A percentile compares a stretch with the other conserved stretches of the same genome.
phyloP scores from a whole-genome alignment of 2,888 invertebrate species.

The Heteromurus nitidus region DNA sequence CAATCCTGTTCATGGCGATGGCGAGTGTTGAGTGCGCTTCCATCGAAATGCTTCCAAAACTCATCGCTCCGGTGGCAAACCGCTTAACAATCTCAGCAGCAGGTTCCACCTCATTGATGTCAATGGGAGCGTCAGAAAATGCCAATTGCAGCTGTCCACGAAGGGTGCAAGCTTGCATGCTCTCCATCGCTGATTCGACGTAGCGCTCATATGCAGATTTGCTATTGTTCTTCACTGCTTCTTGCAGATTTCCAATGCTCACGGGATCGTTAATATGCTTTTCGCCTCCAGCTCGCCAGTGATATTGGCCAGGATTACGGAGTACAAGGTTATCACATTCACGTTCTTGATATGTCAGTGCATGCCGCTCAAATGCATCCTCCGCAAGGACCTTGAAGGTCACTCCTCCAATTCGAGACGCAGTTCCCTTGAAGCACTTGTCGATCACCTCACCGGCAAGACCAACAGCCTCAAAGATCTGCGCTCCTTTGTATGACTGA shows the following conservation, averaged over 20 bases:
- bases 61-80: conserved; percentile 84
- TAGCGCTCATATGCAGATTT: conserved; percentile 88
- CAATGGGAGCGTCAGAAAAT: conserved; percentile 83
- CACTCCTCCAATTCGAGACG: conserved; percentile 89
- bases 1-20: conserved; percentile 97
- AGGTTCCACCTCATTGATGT: conserved; percentile 92
- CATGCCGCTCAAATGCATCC: conserved; percentile 89
- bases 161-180: conserved; percentile 89
- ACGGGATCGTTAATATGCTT: conserved; percentile 98
- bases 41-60: conserved; percentile 96
- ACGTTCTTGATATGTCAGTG: conserved; percentile 82
- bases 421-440: conserved; percentile 90
- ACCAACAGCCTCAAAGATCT: conserved; percentile 99
- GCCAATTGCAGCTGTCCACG: conserved; percentile 94
- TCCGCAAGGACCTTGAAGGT: conserved; percentile 90
- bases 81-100: conserved; percentile 96
- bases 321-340: conserved; percentile 81
- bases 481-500: conserved; percentile 99
- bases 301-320: conserved; percentile 87
- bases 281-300: conserved; percentile 87
- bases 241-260: conserved; percentile 87
- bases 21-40: conserved; percentile 97
- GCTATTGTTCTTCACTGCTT: conserved; percentile 90
- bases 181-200: conserved; percentile 90
- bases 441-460: conserved; percentile 93